A percentile compares a stretch with the other conserved stretches of the same genome.
phyloP scores from a whole-genome alignment of 2,888 invertebrate species.

The Melanotus villosus region DNA sequence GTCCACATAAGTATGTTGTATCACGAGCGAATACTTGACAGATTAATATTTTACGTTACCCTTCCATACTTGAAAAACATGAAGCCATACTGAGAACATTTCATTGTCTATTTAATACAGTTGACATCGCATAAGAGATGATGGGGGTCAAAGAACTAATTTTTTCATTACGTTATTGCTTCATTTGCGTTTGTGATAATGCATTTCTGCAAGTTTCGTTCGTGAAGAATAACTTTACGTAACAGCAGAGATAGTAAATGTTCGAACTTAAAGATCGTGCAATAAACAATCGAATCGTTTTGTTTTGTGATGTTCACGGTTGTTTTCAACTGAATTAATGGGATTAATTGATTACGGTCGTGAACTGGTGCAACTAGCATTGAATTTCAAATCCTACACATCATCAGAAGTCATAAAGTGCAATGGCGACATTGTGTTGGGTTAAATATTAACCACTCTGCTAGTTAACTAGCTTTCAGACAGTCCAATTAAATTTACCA shows the following conservation, averaged over 20 bases:
- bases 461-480: conserved; percentile 18
- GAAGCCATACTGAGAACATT: conserved; percentile 16
- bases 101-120: conserved; percentile 41
- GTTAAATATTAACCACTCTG: not conserved
- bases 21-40: conserved; percentile 10
- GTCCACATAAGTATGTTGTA: conserved; percentile 7
- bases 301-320: not conserved
- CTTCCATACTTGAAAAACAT: conserved; percentile 1
- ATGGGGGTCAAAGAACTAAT: conserved; percentile 35
- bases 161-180: conserved; percentile 20
- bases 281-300: conserved; percentile 10
- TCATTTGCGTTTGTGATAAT: conserved; percentile 39
- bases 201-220: conserved; percentile 1
- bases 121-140: conserved; percentile 35
- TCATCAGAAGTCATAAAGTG: conserved; percentile 15
- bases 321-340: conserved; percentile 12
- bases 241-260: not conserved
- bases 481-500: conserved; percentile 16
- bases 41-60: conserved; percentile 23
- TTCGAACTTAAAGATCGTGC: not conserved
- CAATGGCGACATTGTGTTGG: conserved; percentile 21
- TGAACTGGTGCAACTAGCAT: conserved; percentile 13
- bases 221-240: conserved; percentile 1
- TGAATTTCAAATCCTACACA: conserved; percentile 18
- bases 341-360: conserved; percentile 7